Evolutionary conservation across 2,888 invertebrate species (phyloP).

Genomic region (Piscicola geometra): DNA sequence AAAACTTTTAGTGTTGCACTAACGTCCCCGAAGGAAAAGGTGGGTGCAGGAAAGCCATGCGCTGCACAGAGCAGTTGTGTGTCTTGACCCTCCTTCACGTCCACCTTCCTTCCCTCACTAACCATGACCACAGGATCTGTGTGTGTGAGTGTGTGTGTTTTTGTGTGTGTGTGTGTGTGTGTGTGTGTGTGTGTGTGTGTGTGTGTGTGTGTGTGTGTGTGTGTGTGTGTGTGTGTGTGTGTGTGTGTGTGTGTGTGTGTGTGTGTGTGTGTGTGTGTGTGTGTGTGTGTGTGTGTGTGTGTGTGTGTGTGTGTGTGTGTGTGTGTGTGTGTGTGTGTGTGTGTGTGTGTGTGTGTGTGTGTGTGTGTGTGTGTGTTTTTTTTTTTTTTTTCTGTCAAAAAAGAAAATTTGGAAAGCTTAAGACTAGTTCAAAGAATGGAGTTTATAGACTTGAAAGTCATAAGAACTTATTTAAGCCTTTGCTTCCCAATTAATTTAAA

Average conservation of each 20-base stretch:
- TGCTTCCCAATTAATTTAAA: too few species aligned
- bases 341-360: not conserved
- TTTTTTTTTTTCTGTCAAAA: too few species aligned
- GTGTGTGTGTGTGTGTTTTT: not conserved
- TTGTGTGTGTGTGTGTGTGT: not conserved
- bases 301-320: constrained; percentile 12
- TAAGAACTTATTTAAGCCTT: too few species aligned
- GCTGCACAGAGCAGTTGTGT: not conserved
- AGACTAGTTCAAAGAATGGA: too few species aligned
- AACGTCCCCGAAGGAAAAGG: not conserved
- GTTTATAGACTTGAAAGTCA: too few species aligned
- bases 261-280: constrained; percentile 22
- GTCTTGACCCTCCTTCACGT: not conserved
- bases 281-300: constrained; percentile 24
- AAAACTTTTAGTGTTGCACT: not conserved
- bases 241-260: constrained; percentile 30
- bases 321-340: constrained; percentile 20
- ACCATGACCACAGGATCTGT: not conserved
- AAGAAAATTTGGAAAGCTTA: too few species aligned
- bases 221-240: constrained; percentile 26
- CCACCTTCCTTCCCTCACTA: not conserved
- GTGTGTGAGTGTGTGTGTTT: too few species aligned
- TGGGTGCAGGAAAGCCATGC: not conserved
- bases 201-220: constrained; percentile 28
- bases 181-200: constrained; percentile 14